A percentile compares a stretch with the other conserved stretches of the same genome.
Evolutionary conservation across 2,113 vertebrate species (phyloP).

Genomic region (Austrofundulus limnaeus): DNA sequence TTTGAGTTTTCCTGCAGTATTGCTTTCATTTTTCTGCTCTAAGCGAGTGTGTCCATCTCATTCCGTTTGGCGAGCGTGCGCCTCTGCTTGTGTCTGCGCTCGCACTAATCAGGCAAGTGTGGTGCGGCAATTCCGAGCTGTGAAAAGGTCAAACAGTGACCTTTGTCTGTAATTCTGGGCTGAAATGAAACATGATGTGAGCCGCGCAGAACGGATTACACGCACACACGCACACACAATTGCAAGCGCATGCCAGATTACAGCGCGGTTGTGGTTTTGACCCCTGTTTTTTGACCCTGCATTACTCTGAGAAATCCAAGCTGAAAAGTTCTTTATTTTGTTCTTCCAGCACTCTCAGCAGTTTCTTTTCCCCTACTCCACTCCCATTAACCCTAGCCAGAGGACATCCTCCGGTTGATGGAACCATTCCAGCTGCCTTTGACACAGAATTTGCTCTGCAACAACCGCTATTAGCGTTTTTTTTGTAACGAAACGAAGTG

Average conservation of each 20-base stretch:
- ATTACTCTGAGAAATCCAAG: slow-evolving; percentile 72
- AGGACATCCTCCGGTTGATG: slow-evolving; percentile 76
- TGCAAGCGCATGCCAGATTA: slow-evolving; percentile 53
- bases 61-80: slow-evolving; percentile 20
- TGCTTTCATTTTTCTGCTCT: slow-evolving; percentile 47
- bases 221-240: slow-evolving; percentile 35
- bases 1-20: slow-evolving; percentile 47
- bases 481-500: slow-evolving; percentile 68
- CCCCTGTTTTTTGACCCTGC: slow-evolving; percentile 70
- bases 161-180: slow-evolving; percentile 72
- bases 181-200: slow-evolving; percentile 75
- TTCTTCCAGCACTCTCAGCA: slow-evolving; percentile 49
- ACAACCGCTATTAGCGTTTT: slow-evolving; percentile 68
- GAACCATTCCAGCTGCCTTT: slow-evolving; percentile 75
- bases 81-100: slow-evolving; percentile 32
- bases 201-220: slow-evolving; percentile 52
- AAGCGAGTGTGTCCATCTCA: slow-evolving; percentile 30
- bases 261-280: slow-evolving; percentile 66
- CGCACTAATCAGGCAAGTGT: slow-evolving; percentile 59
- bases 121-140: slow-evolving; percentile 56
- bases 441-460: slow-evolving; percentile 72
- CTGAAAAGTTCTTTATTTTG: slow-evolving; percentile 72
- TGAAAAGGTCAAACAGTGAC: slow-evolving; percentile 74
- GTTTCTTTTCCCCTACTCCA: slow-evolving; percentile 66
- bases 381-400: slow-evolving; percentile 77